phyloP scores from a whole-genome alignment of 2,113 vertebrate species.

The Apeltes quadracus region DNA sequence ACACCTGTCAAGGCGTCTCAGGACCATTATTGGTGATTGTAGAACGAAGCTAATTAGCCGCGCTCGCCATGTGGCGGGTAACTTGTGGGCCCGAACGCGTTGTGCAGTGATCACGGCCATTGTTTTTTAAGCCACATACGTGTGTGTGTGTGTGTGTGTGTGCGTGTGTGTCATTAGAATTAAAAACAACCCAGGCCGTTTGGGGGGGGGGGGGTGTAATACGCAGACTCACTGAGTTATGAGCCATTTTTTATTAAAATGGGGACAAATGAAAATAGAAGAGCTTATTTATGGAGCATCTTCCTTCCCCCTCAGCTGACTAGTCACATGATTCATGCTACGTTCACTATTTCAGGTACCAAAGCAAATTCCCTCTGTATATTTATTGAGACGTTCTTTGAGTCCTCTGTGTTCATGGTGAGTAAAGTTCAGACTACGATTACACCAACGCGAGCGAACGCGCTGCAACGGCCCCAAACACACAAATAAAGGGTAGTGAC shows the following conservation, averaged over 20 bases:
- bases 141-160: slow-evolving; percentile 34
- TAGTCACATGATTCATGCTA: slow-evolving; percentile 6
- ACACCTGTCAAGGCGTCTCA: slow-evolving; percentile 36
- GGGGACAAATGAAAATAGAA: slow-evolving; percentile 23
- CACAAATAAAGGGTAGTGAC: too few species aligned
- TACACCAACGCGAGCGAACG: not conserved
- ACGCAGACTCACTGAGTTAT: slow-evolving; percentile 24
- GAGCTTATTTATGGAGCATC: slow-evolving; percentile 7
- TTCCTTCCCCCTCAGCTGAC: slow-evolving; percentile 1
- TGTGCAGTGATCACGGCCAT: slow-evolving; percentile 59
- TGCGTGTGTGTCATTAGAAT: slow-evolving; percentile 46
- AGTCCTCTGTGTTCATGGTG: not conserved
- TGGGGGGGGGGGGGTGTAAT: slow-evolving; percentile 9
- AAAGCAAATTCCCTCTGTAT: not conserved
- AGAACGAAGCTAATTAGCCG: slow-evolving; percentile 72
- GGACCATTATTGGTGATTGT: slow-evolving; percentile 56
- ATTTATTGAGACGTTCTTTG: not conserved
- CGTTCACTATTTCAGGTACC: slow-evolving; percentile 14
- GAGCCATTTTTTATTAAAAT: slow-evolving; percentile 50
- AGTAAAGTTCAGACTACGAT: not conserved
- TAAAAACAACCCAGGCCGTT: slow-evolving; percentile 9
- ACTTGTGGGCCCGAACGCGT: slow-evolving; percentile 27
- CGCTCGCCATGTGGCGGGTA: too few species aligned
- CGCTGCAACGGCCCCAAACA: too few species aligned
- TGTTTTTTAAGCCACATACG: slow-evolving; percentile 53